A percentile compares a stretch with the other conserved stretches of the same genome.
These are phyloP conservation scores for Gouania willdenowi DNA, from an alignment of 2,797 vertebrate genomes.

Conservation along the genomic window DNA sequence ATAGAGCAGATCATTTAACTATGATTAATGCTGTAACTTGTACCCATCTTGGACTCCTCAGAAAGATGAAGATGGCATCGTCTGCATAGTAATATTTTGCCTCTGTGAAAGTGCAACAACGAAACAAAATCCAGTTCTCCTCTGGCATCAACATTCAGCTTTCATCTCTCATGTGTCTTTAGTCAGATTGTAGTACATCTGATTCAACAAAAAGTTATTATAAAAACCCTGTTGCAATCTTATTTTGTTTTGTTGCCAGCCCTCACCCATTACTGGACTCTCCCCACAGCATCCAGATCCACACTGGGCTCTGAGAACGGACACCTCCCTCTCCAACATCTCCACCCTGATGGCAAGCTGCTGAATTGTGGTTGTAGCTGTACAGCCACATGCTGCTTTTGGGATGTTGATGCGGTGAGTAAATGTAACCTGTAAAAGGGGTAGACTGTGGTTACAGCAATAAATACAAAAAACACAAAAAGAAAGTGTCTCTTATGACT, in stretches of 20 bases:
- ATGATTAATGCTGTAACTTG: slow-evolving; percentile 36
- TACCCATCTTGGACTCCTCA: slow-evolving; percentile 27
- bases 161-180: too few relatives aligned
- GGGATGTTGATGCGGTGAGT: slow-evolving; percentile 97
- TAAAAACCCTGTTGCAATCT: too few relatives aligned
- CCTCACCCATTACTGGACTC: slow-evolving; percentile 87
- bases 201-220: too few relatives aligned
- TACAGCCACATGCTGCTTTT: slow-evolving; percentile 88
- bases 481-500: too few relatives aligned
- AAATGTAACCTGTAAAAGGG: slow-evolving; percentile 91
- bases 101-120: slow-evolving; percentile 12
- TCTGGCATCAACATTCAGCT: slow-evolving; percentile 31
- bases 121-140: slow-evolving; percentile 2
- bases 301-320: slow-evolving; percentile 88
- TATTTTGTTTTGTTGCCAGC: background rate
- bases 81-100: slow-evolving; percentile 18
- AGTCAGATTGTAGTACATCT: too few relatives aligned
- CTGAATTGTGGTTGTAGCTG: slow-evolving; percentile 78
- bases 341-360: slow-evolving; percentile 90
- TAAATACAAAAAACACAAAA: too few relatives aligned
- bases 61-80: slow-evolving; percentile 24
- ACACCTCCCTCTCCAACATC: slow-evolving; percentile 94
- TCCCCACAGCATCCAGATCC: slow-evolving; percentile 87
- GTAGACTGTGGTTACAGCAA: too few relatives aligned
- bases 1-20: slow-evolving; percentile 45